Conservation (phyloP, 2,113 vertebrate genomes). For the Ceyx margarethae region DNA sequence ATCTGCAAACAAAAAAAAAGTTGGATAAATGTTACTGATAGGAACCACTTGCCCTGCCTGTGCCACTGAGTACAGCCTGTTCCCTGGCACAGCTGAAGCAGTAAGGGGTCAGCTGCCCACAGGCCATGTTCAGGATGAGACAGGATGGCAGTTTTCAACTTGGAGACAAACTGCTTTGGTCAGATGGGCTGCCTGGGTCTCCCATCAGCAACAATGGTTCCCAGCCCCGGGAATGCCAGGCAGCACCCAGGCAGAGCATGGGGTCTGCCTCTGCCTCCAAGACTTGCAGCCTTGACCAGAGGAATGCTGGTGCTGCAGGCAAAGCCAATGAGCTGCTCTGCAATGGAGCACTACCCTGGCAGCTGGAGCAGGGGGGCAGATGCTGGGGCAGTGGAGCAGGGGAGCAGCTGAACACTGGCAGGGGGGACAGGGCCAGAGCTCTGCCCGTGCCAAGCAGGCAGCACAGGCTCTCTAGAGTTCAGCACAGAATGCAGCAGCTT, state of each 20-base stretch:
- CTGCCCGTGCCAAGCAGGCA: accelerated
- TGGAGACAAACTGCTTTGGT: neutral
- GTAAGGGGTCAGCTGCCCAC: neutral
- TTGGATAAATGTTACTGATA: neutral
- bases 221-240: accelerated
- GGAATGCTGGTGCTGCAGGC: accelerated
- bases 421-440: accelerated
- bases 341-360: accelerated
- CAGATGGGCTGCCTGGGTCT: neutral
- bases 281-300: neutral
- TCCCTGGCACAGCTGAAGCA: accelerated
- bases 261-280: neutral
- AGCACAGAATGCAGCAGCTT: neutral
- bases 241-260: neutral
- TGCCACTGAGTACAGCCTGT: accelerated
- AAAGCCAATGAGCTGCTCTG: accelerated
- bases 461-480: accelerated
- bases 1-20: neutral
- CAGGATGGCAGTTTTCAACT: neutral
- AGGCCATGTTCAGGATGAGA: neutral
- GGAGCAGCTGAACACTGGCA: neutral
- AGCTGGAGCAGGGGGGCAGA: neutral
- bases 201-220: neutral
- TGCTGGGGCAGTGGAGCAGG: neutral
- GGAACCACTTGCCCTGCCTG: neutral